These are phyloP conservation scores for Chrysolina oricalcia DNA, from an alignment of 2,888 invertebrate species.

Conservation along the genomic window DNA sequence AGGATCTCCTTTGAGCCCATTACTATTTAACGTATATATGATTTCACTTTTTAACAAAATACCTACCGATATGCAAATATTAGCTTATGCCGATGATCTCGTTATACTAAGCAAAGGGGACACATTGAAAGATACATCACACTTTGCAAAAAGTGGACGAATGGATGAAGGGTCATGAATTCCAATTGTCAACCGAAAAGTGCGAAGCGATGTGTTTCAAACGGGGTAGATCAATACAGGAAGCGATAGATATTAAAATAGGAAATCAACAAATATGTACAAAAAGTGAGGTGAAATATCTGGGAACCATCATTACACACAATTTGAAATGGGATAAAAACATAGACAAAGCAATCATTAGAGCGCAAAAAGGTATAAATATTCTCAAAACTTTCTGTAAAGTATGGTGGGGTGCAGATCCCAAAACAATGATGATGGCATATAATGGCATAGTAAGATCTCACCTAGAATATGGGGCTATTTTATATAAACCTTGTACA, in stretches of 20 bases:
- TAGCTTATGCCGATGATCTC: slow-evolving; percentile 35
- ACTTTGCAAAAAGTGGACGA: slow-evolving; percentile 24
- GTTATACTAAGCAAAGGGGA: slow-evolving; percentile 15
- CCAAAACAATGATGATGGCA: not conserved
- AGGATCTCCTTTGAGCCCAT: not conserved
- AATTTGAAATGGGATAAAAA: slow-evolving; percentile 42
- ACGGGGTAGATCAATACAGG: not conserved
- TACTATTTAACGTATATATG: slow-evolving; percentile 35
- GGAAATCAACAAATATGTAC: not conserved
- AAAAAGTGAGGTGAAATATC: slow-evolving; percentile 29
- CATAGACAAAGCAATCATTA: slow-evolving; percentile 17
- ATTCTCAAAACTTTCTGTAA: slow-evolving; percentile 30
- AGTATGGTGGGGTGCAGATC: slow-evolving; percentile 16
- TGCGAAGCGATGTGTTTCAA: slow-evolving; percentile 37
- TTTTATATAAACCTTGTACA: slow-evolving; percentile 7
- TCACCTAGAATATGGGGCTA: slow-evolving; percentile 31
- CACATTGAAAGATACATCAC: not conserved
- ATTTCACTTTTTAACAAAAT: slow-evolving; percentile 2
- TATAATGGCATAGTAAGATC: not conserved
- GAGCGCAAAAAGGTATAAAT: slow-evolving; percentile 35
- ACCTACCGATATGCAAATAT: not conserved
- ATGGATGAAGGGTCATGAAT: slow-evolving; percentile 30
- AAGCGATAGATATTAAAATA: not conserved
- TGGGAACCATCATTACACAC: slow-evolving; percentile 21
- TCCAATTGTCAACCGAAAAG: slow-evolving; percentile 32